These are phyloP conservation scores for Euura saliciscinereae DNA, from an alignment of 1,140 invertebrate species.

Conservation along the genomic window DNA sequence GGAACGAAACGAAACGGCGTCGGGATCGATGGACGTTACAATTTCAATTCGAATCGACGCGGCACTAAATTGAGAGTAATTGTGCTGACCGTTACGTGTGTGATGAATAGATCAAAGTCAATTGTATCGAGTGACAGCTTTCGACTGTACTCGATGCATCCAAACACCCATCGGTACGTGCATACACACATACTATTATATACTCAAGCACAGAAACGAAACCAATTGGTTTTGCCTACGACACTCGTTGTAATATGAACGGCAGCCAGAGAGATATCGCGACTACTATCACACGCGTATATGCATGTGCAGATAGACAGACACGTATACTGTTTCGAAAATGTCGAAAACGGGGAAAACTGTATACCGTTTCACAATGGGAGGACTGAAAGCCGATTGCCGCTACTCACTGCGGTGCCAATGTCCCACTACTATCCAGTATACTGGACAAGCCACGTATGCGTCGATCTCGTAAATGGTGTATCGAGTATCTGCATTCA, in stretches of 20 bases:
- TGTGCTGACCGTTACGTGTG: constrained; percentile 56
- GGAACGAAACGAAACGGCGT: constrained; percentile 25
- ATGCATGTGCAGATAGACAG: not conserved
- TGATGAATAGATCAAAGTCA: constrained; percentile 55
- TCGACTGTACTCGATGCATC: no score
- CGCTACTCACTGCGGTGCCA: not conserved
- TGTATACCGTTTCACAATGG: not conserved
- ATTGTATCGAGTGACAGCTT: constrained; percentile 44
- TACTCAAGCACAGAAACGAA: constrained; percentile 33
- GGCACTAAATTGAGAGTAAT: constrained; percentile 56
- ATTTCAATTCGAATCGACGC: constrained; percentile 27
- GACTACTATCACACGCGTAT: not conserved
- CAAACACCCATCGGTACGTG: no score
- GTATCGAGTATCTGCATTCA: not conserved
- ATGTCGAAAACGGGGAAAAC: not conserved
- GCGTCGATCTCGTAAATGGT: not conserved
- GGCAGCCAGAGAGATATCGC: constrained; percentile 25
- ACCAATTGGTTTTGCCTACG: constrained; percentile 39
- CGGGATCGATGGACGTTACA: constrained; percentile 25
- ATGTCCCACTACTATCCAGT: no score
- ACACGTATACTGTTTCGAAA: no score
- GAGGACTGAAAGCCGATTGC: constrained; percentile 6
- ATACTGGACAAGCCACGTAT: not conserved
- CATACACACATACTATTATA: no score
- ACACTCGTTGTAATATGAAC: constrained; percentile 46